These are phyloP conservation scores for Beaufortia kweichowensis DNA, from an alignment of 2,113 vertebrate genomes.

Conservation along the genomic window DNA sequence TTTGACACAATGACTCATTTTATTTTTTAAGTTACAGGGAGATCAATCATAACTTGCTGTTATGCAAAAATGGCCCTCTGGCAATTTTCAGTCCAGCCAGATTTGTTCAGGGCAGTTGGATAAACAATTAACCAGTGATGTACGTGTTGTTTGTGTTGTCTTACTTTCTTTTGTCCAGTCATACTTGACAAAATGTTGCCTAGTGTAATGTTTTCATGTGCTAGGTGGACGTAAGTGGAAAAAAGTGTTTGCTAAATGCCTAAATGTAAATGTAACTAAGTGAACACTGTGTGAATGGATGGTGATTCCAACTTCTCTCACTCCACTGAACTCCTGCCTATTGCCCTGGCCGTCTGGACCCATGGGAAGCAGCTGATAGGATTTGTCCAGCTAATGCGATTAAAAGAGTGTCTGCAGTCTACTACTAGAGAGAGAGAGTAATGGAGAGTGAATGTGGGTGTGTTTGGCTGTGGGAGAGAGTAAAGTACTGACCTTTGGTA, in stretches of 20 bases:
- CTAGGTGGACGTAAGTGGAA: too few species aligned
- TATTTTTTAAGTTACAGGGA: neutral
- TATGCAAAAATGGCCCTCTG: conserved; percentile 1
- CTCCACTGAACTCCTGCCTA: conserved; percentile 12
- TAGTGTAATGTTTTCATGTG: too few species aligned
- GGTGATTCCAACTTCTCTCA: neutral
- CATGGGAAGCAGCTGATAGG: conserved; percentile 28
- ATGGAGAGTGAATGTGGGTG: conserved; percentile 5
- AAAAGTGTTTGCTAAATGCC: too few species aligned
- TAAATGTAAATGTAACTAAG: neutral
- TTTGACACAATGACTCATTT: neutral
- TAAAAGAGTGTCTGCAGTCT: conserved; percentile 37
- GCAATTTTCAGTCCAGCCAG: conserved; percentile 4
- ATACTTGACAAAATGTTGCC: too few species aligned
- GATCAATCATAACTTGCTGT: conserved; percentile 14
- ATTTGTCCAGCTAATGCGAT: conserved; percentile 53
- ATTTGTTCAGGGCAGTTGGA: neutral
- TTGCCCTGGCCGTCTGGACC: conserved; percentile 31
- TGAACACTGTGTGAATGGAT: neutral
- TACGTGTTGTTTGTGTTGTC: too few species aligned
- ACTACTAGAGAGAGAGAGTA: neutral
- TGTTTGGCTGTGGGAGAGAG: neutral
- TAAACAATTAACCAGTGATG: neutral
- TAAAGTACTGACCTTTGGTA: conserved; percentile 11
- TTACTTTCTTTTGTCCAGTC: too few species aligned